Conservation (phyloP, 2,797 vertebrate genomes). For the Oreortyx pictus region DNA sequence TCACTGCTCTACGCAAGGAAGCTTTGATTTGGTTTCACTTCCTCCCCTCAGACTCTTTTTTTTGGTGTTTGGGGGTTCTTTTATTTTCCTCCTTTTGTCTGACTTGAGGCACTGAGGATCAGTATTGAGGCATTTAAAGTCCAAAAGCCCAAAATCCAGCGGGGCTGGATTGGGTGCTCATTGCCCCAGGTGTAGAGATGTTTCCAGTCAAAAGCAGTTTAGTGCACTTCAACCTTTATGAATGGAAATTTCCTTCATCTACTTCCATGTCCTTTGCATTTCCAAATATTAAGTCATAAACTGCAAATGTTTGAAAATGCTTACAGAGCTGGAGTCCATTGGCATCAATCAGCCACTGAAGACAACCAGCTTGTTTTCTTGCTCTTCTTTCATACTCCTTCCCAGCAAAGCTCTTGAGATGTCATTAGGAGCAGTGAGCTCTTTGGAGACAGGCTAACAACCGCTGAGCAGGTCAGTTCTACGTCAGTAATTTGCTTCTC, state of each 20-base stretch:
- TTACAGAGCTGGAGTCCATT: not conserved
- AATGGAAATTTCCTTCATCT: not conserved
- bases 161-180: not conserved
- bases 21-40: not conserved
- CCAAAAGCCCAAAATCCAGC: not conserved
- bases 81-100: not conserved
- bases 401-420: slow-evolving; percentile 40
- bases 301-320: not conserved
- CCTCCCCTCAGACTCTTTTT: rapidly evolving
- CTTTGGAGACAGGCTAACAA: not conserved
- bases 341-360: slow-evolving; percentile 7
- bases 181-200: too few relatives aligned
- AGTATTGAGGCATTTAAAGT: rapidly evolving
- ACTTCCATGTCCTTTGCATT: not conserved
- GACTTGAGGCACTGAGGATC: not conserved
- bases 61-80: not conserved
- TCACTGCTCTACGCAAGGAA: rapidly evolving
- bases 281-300: not conserved
- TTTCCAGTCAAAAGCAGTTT: not conserved
- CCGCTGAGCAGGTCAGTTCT: slow-evolving; percentile 41
- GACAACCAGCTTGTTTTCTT: slow-evolving; percentile 4
- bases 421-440: slow-evolving; percentile 54
- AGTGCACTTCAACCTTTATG: not conserved
- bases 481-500: not conserved
- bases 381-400: slow-evolving; percentile 5